Percentiles rank a stretch among this genome's conserved stretches.
Conservation (phyloP, 2,888 invertebrate genomes). For the Acronicta aceris region DNA sequence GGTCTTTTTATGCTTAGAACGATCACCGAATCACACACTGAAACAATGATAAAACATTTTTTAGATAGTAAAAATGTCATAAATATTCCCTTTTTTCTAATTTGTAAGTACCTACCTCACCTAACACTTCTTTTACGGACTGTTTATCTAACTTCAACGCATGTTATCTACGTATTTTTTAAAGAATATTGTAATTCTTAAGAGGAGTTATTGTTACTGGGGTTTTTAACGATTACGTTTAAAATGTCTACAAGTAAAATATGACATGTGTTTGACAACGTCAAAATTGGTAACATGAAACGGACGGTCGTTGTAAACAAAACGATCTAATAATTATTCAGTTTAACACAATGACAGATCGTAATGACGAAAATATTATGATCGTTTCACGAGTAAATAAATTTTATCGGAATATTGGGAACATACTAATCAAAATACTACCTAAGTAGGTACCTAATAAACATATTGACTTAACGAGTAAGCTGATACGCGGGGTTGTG, state of each 20-base stretch:
- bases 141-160: conserved; percentile 14
- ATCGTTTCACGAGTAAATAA: conserved; percentile 35
- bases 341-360: conserved; percentile 36
- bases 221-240: conserved; percentile 33
- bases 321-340: conserved; percentile 40
- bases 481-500: conserved; percentile 10
- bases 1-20: too few relatives aligned
- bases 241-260: conserved; percentile 47
- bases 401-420: conserved; percentile 19
- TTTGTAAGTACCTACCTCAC: too few relatives aligned
- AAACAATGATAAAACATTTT: too few relatives aligned
- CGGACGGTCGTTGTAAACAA: conserved; percentile 20
- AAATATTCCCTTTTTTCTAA: too few relatives aligned
- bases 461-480: conserved; percentile 38
- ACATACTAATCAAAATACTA: conserved; percentile 30
- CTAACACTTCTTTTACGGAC: conserved; percentile 30
- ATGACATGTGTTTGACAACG: conserved; percentile 38
- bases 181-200: conserved; percentile 20
- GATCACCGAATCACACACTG: too few relatives aligned
- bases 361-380: conserved; percentile 44
- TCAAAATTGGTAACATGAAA: conserved; percentile 32
- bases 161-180: conserved; percentile 12
- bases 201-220: conserved; percentile 15
- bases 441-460: conserved; percentile 24
- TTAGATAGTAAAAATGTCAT: too few relatives aligned